Evolutionary conservation across 2,888 invertebrate genomes (phyloP), one percentile per base, ranked within the genome.

Genomic region (Exocentrus adspersus): DNA sequence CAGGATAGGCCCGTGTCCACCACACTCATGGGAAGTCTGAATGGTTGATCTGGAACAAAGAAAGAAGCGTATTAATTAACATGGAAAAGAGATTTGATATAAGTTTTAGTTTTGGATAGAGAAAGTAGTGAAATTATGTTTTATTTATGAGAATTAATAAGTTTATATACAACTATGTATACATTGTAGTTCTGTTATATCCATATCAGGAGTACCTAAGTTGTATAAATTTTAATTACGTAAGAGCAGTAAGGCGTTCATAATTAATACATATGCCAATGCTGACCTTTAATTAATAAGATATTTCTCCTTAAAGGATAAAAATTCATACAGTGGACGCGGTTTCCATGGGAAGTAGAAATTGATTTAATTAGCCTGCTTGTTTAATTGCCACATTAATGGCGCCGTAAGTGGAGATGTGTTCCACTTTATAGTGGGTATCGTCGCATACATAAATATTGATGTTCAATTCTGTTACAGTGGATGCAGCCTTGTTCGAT

Each of bases 1-100:
- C 84, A 84, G 76, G 84, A 81, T 73, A 82, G 87, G 85, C 87
- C 87, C 83, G 88, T 86, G 84, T 89, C 89, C 86, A 89, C 89
- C 87, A 88, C 88, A 87, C 89, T 89, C 90, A 90, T 90, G 86
- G 86, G 87, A 85, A 77, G 67, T 70, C 64, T 67, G 70, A 64
- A 70, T 59, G 62, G 62, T 64, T 64, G 62, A 73, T 68, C 75
- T 75, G 73, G 45, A 73, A 71, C 37, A 67, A 52, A 62, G 17
- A 30, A 21, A 42, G 24, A 42, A 0, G 51, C 4, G 5, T 59
- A 20, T 32, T 32, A 20, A 3, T 19, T 24, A 7, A 20, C 46
- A 46, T 46, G 7, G n/a, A n/a, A n/a, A n/a, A n/a, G n/a, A n/a
- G n/a, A n/a, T n/a, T n/a, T n/a, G n/a, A n/a, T n/a, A n/a, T n/a